Evolutionary conservation across 2,797 vertebrate species (phyloP).

Genomic region (Okamejei kenojei): DNA sequence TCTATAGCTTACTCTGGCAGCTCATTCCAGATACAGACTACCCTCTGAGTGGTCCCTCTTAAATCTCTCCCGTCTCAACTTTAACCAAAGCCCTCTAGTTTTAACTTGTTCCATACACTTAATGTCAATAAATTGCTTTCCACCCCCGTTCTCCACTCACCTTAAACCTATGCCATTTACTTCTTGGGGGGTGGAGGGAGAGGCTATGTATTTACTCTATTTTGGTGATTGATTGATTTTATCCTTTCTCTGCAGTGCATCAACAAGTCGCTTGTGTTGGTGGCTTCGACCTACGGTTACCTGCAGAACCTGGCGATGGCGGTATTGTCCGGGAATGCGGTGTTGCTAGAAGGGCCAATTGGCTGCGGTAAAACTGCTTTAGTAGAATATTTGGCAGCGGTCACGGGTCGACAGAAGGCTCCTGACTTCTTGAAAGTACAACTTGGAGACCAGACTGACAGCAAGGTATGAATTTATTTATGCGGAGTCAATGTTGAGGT

Average conservation of each 20-base stretch:
- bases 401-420: constrained; percentile 76
- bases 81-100: too few relatives aligned
- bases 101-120: too few relatives aligned
- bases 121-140: background rate
- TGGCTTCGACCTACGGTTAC: constrained; percentile 77
- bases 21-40: too few relatives aligned
- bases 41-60: too few relatives aligned
- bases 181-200: too few relatives aligned
- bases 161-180: background rate
- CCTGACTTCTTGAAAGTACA: constrained; percentile 88
- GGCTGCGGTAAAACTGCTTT: constrained; percentile 91
- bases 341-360: constrained; percentile 88
- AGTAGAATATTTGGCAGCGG: constrained; percentile 76
- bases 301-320: constrained; percentile 84
- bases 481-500: background rate
- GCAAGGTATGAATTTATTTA: constrained; percentile 70
- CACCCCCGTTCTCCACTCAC: background rate
- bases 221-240: background rate
- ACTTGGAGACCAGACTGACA: constrained; percentile 95
- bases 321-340: constrained; percentile 76
- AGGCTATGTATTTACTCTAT: background rate
- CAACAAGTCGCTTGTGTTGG: constrained; percentile 63
- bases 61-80: too few relatives aligned
- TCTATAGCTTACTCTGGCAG: too few relatives aligned
- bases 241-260: background rate